Percentiles rank a stretch among this genome's conserved stretches.
Evolutionary conservation across 2,888 invertebrate genomes (phyloP).

Genomic region (Sturmia bella): DNA sequence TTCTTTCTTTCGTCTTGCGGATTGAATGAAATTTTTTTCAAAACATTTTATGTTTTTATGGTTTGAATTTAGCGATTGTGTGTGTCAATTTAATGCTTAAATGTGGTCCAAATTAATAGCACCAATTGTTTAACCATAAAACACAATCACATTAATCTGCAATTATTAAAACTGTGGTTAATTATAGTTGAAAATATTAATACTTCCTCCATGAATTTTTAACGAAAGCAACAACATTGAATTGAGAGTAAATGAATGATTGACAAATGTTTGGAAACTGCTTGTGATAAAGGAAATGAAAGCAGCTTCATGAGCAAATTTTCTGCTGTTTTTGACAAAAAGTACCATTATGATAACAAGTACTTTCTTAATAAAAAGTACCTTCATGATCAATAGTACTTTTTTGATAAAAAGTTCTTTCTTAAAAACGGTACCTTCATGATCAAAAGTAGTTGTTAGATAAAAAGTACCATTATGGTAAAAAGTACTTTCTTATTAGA

Average conservation of each 20-base stretch:
- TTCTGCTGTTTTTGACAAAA: too few relatives aligned
- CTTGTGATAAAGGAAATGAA: background rate
- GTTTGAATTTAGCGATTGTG: constrained; percentile 44
- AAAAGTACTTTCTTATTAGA: too few relatives aligned
- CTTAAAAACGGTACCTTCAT: too few relatives aligned
- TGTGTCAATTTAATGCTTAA: constrained; percentile 59
- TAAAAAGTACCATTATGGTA: too few relatives aligned
- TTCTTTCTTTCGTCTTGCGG: constrained; percentile 12
- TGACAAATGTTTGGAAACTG: background rate
- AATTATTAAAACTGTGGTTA: constrained; percentile 54
- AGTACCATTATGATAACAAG: too few relatives aligned
- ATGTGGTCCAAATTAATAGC: constrained; percentile 46
- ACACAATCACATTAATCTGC: constrained; percentile 36
- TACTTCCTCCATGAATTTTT: constrained; percentile 40
- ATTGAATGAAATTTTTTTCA: background rate
- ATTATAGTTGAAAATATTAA: constrained; percentile 24
- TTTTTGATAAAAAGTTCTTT: too few relatives aligned
- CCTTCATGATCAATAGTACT: too few relatives aligned
- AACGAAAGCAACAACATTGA: background rate
- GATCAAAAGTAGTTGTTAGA: too few relatives aligned
- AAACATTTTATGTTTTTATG: constrained; percentile 24
- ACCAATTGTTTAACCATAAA: constrained; percentile 52
- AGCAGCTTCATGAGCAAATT: too few relatives aligned
- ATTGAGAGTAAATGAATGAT: background rate
- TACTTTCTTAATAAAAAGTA: too few relatives aligned